Base-by-base conservation (phyloP, 2,113 vertebrate species). In the Cyprinodon variegatus region DNA sequence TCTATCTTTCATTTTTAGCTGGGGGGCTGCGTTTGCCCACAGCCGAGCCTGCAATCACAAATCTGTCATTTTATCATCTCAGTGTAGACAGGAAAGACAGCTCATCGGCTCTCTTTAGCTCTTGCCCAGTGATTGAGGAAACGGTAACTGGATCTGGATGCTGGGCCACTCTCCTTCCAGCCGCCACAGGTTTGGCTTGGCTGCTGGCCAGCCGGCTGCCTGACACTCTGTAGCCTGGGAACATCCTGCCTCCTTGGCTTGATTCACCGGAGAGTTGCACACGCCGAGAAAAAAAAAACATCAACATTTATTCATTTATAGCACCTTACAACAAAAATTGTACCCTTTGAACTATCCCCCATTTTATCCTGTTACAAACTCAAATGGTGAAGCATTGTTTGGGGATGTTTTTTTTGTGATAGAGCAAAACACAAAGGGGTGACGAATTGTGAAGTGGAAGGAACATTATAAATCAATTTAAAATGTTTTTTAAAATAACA, bases 161-260 rank as follows among this genome's bases (percentile, higher is more conserved):
- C 66, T 61, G 79, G 82, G 50, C 75, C 37, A 64, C 79, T 83
- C 82, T 84, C 71, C 82, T 83, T 90, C 88, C 82, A 86, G 86
- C 78, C 74, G 63, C 82, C 81, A 66, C 89, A 90, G 90, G 90
- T 90, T 92, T 91, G 83, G 74, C 62, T 92, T 93, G 90, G 93
- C 90, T 2, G 45, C 0, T 3, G n/a, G 71, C 91, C 93, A 91
- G 83, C 76, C 88, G 81, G 88, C 88, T 87, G 89, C 88, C 90
- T 95, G 92, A 93, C 91, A 91, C 92, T 93, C 81, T 93, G 85
- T 87, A 93, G 94, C 93, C 95, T 95, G 94, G 93, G 94, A 95
- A 95, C 94, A 94, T 95, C 94, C 94, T 94, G 91, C 91, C 91
- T 92, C 15, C 76, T 84, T 64, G 80, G 71, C 74, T 64, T 10